These are phyloP conservation scores for Chamaetylas fuelleborni DNA, from an alignment of 2,113 vertebrate species.

Conservation along the genomic window DNA sequence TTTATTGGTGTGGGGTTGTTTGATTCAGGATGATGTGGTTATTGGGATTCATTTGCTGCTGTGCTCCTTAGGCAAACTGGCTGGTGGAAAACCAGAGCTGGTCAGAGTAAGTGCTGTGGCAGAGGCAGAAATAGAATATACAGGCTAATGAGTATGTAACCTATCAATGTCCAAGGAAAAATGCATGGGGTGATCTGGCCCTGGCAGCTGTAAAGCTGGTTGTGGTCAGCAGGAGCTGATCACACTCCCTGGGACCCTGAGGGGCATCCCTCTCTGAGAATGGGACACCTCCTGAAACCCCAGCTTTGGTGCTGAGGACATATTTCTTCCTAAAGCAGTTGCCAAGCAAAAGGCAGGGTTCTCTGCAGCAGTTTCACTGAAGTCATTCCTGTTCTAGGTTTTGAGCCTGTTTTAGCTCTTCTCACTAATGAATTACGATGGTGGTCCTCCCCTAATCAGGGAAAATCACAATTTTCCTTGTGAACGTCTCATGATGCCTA, in stretches of 20 bases:
- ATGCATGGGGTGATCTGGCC: neutral
- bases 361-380: neutral
- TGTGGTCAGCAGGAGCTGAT: neutral
- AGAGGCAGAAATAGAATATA: neutral
- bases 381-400: neutral
- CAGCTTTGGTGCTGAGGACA: neutral
- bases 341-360: neutral
- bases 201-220: neutral
- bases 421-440: rapidly evolving
- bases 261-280: rapidly evolving
- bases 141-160: neutral
- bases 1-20: neutral
- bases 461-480: neutral
- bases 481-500: neutral
- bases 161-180: neutral
- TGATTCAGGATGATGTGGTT: neutral
- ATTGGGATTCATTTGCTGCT: neutral
- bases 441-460: neutral
- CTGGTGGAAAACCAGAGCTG: neutral
- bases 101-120: neutral
- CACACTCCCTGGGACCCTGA: neutral
- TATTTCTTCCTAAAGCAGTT: neutral
- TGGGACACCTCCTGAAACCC: neutral
- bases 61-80: neutral
- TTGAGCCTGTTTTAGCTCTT: neutral